Evolutionary conservation across 2,797 vertebrate genomes (phyloP).

Genomic region (Graptemys geographica): DNA sequence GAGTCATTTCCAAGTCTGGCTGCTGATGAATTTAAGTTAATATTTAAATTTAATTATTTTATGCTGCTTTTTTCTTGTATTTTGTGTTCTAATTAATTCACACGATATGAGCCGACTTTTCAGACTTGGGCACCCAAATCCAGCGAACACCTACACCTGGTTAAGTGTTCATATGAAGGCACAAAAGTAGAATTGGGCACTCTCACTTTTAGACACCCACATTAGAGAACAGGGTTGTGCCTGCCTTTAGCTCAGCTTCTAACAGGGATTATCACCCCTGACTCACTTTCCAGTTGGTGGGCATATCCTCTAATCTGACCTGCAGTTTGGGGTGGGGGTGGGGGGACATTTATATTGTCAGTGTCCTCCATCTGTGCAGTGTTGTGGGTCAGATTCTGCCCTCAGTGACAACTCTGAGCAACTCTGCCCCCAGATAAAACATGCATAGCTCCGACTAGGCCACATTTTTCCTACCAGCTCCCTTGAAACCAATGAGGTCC

Average conservation of each 20-base stretch:
- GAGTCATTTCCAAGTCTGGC: slow-evolving; percentile 38
- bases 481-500: background rate
- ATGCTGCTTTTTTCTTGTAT: slow-evolving; percentile 18
- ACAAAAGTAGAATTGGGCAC: background rate
- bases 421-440: background rate
- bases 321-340: background rate
- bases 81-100: slow-evolving; percentile 64
- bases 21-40: slow-evolving; percentile 43
- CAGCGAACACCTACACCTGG: background rate
- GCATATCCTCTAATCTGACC: background rate
- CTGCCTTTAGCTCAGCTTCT: background rate
- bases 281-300: background rate
- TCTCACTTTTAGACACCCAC: background rate
- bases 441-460: background rate
- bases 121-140: background rate
- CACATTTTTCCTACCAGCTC: background rate
- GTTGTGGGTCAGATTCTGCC: background rate
- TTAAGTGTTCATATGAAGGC: background rate
- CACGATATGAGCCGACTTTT: background rate
- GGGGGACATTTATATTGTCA: background rate
- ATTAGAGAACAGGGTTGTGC: background rate
- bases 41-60: slow-evolving; percentile 67
- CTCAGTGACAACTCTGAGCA: background rate
- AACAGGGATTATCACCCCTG: background rate
- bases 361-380: background rate